Evolutionary conservation across 2,797 vertebrate species (phyloP), one percentile per base, ranked within the genome.

Genomic region (Anguilla anguilla): DNA sequence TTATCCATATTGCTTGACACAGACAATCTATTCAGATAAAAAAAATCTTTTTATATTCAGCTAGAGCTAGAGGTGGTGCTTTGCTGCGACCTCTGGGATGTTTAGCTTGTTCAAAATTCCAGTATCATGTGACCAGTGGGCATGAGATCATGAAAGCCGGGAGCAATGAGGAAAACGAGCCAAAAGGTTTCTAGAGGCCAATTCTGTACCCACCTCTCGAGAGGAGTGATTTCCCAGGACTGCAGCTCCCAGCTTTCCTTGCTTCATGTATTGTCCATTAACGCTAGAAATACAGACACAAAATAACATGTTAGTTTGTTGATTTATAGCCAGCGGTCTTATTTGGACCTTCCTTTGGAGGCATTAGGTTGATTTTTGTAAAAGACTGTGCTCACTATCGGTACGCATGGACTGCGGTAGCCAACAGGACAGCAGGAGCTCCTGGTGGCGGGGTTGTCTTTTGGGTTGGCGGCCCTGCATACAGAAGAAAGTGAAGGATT

Each of bases 161-260:
- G 43, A 51, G 6, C 31, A 77, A 19, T 4, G 74, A 39, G 10
- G 13, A 82, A 51, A 82, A 82, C 43, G 51, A 82, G 46, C 79
- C 22, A 51, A 82, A 82, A 82, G 9, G 1, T 2, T 82, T 51
- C 10, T 49, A n/a, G 9, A 51, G 79, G 77, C 39, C 10, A 11
- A 28, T 22, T 25, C 79, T 11, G 81, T 57, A 91, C 95, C 95
- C 91, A 99, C 98, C 97, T 99, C 98, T 95, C 93, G 97, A 86
- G 95, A 93, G 3, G 94, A 7, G 2, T 98, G 97, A 93, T 92
- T 98, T 85, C 98, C 98, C 91, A 99, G 94, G 0, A 99, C 95
- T 0, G 98, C 98, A 25, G 97, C 98, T 93, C 98, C 98, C 83
- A 98, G 97, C 93, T 98, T 99, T 39, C 98, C 98, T 91, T 99